Evolutionary conservation across 2,113 vertebrate genomes (phyloP).

Genomic region (Nymphicus hollandicus): DNA sequence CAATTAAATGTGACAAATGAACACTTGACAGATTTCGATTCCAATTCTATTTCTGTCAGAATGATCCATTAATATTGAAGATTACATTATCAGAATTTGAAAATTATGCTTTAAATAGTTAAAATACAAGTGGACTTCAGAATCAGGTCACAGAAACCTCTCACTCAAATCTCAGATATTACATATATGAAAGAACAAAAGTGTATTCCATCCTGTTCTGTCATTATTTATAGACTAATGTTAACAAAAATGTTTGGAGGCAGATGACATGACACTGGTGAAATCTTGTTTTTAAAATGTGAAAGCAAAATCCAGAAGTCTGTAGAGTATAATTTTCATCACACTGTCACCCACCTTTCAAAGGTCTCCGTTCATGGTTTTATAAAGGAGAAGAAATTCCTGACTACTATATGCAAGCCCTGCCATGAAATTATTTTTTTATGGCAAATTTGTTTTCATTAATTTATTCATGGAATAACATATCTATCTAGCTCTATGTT

Average conservation of each 20-base stretch:
- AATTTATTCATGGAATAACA: not conserved
- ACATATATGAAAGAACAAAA: constrained; percentile 6
- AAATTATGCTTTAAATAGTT: not conserved
- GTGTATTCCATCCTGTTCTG: not conserved
- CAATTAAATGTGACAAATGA: constrained; percentile 73
- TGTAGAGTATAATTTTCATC: not conserved
- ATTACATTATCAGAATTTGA: constrained; percentile 55
- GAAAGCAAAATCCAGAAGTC: constrained; percentile 17
- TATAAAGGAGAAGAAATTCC: not conserved
- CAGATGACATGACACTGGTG: constrained; percentile 12
- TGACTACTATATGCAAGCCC: not conserved
- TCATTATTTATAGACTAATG: constrained; percentile 33
- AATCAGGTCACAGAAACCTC: constrained; percentile 14
- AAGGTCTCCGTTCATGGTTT: not conserved
- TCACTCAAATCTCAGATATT: constrained; percentile 44
- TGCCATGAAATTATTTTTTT: not conserved
- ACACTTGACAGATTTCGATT: constrained; percentile 70
- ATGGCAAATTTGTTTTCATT: not conserved
- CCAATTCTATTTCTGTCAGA: constrained; percentile 69
- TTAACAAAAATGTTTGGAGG: constrained; percentile 29
- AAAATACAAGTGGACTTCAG: constrained; percentile 39
- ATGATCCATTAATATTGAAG: constrained; percentile 66
- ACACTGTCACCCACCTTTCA: not conserved
- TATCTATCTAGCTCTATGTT: not conserved
- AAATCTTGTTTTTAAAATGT: constrained; percentile 30